Evolutionary conservation across 1,140 invertebrate genomes (phyloP).

Genomic region (Leucophenga varia): DNA sequence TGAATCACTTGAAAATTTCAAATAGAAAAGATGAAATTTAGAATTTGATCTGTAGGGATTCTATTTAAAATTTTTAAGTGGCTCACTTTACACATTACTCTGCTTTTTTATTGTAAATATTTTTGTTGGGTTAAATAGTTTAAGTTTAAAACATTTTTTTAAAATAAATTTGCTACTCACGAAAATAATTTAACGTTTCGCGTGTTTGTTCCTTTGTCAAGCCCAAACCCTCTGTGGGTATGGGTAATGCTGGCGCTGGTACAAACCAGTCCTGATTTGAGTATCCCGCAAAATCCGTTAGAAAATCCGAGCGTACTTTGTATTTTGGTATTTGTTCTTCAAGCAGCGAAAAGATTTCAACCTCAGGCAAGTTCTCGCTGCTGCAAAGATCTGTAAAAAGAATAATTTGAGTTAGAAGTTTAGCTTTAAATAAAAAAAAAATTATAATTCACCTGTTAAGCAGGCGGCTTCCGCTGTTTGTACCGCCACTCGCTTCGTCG

Average conservation of each 20-base stretch:
- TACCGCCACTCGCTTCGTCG: conserved; percentile 6
- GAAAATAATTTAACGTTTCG: conserved; percentile 95
- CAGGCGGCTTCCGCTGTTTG: conserved; percentile 47
- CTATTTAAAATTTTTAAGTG: too few relatives aligned
- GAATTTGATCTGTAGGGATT: too few relatives aligned
- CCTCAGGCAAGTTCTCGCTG: conserved; percentile 82
- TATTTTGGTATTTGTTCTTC: conserved; percentile 96
- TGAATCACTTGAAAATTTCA: too few relatives aligned
- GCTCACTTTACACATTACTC: too few relatives aligned
- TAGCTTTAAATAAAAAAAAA: conserved; percentile 11
- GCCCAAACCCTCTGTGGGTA: conserved; percentile 75
- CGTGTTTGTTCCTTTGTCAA: conserved; percentile 92
- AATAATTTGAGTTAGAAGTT: conserved; percentile 19
- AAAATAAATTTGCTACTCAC: conserved; percentile 68
- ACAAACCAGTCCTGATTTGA: conserved; percentile 94
- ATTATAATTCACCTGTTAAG: conserved; percentile 36
- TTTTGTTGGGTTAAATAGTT: too few relatives aligned
- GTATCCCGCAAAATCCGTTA: conserved; percentile 94
- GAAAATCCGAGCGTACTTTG: conserved; percentile 86
- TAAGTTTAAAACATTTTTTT: neutral
- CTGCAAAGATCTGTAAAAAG: conserved; percentile 78
- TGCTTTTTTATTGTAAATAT: too few relatives aligned
- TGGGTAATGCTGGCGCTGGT: conserved; percentile 75
- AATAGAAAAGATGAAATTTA: too few relatives aligned
- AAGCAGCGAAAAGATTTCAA: conserved; percentile 91